A percentile compares a stretch with the other conserved stretches of the same genome.
These are phyloP conservation scores for Agrypnia vestita DNA, from an alignment of 1,140 invertebrate genomes.

Conservation along the genomic window DNA sequence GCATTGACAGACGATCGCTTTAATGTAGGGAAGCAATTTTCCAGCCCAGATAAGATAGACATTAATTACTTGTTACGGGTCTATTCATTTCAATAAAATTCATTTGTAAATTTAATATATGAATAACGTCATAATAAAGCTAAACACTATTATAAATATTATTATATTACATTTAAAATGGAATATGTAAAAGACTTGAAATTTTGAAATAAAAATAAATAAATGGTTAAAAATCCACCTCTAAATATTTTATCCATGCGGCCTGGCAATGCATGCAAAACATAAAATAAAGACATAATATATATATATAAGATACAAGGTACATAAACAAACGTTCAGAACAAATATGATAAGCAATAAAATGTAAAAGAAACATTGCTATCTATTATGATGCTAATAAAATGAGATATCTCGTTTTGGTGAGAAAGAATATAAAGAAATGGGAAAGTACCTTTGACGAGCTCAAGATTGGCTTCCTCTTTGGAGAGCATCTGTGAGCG, in stretches of 20 bases:
- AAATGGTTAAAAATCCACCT: slow-evolving; percentile 66
- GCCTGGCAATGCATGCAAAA: slow-evolving; percentile 62
- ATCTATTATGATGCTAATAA: slow-evolving; percentile 42
- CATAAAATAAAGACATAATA: slow-evolving; percentile 48
- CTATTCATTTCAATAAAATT: not conserved
- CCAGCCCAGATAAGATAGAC: not conserved
- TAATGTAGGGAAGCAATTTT: not conserved
- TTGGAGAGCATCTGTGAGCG: slow-evolving; percentile 86
- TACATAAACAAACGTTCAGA: slow-evolving; percentile 48
- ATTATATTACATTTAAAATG: too few relatives aligned
- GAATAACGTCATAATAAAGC: not conserved
- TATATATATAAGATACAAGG: slow-evolving; percentile 32
- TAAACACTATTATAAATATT: too few relatives aligned
- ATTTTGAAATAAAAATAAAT: slow-evolving; percentile 2
- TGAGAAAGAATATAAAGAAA: not conserved
- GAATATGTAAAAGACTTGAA: slow-evolving; percentile 21
- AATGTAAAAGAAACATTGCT: slow-evolving; percentile 43
- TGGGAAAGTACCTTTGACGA: slow-evolving; percentile 84
- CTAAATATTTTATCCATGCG: slow-evolving; percentile 70
- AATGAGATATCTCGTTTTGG: not conserved
- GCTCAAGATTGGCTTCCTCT: slow-evolving; percentile 92
- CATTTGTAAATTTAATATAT: not conserved
- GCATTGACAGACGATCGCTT: too few relatives aligned
- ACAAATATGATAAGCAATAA: slow-evolving; percentile 51
- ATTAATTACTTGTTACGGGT: not conserved